A percentile compares a stretch with the other conserved stretches of the same genome.
phyloP scores from a whole-genome alignment of 2,797 vertebrate species.

The Macrochelys suwanniensis region DNA sequence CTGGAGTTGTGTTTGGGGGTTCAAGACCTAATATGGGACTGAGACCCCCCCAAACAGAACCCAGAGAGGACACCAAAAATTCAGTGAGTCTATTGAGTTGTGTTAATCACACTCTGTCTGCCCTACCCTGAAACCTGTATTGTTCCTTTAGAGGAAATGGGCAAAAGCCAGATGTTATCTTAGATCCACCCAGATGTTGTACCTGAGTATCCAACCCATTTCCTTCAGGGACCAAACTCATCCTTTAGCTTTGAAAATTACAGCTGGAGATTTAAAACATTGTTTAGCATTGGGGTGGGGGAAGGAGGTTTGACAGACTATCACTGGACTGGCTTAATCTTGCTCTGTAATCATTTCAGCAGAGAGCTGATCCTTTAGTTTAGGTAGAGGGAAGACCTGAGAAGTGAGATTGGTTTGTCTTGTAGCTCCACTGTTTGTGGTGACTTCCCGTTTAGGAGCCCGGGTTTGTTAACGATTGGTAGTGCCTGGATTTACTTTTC shows the following conservation, averaged over 20 bases:
- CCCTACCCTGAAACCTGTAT: neutral
- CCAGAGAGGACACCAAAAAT: constrained; percentile 6
- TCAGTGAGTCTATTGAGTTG: neutral
- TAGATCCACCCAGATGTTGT: constrained; percentile 22
- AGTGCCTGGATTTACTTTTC: constrained; percentile 31
- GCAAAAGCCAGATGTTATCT: neutral
- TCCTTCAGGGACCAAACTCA: constrained; percentile 39
- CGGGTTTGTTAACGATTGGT: constrained; percentile 5
- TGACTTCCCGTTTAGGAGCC: constrained; percentile 5
- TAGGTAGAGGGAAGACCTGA: neutral
- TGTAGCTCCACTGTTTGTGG: constrained; percentile 10
- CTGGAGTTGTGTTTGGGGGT: constrained; percentile 54
- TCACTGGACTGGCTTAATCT: constrained; percentile 24
- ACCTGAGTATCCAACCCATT: neutral
- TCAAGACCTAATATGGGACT: constrained; percentile 17
- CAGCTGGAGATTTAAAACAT: neutral
- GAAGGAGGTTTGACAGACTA: neutral
- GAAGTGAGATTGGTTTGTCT: neutral
- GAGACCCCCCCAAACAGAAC: constrained; percentile 44
- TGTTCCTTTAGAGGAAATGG: constrained; percentile 1
- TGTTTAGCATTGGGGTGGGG: neutral
- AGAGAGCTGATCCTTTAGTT: constrained; percentile 24
- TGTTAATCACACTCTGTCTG: constrained; percentile 23
- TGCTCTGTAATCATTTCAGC: constrained; percentile 43
- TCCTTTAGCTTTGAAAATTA: constrained; percentile 6